Conservation (phyloP, 1,140 invertebrate species). For the Xylocopa sonorina region DNA sequence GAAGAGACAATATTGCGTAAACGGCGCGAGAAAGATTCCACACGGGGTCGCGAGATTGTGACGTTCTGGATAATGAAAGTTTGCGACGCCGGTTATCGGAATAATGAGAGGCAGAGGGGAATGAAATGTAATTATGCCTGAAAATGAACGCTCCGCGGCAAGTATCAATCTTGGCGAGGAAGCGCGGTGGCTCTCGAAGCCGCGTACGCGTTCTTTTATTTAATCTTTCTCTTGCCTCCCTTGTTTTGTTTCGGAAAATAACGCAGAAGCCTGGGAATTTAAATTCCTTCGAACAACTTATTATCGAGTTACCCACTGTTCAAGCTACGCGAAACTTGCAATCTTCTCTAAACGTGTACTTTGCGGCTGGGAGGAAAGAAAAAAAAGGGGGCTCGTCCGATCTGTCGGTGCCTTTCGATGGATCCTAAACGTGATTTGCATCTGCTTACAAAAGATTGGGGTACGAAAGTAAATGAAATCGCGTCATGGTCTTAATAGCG, state of each 20-base stretch:
- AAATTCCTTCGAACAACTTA: background rate
- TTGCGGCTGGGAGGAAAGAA: too few relatives aligned
- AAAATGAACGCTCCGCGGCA: background rate
- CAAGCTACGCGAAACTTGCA: background rate
- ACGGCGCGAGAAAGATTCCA: background rate
- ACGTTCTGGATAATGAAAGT: background rate
- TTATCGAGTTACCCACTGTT: background rate
- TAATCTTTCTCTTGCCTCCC: background rate
- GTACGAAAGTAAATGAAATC: background rate
- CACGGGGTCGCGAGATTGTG: too few relatives aligned
- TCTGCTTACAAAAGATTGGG: too few relatives aligned
- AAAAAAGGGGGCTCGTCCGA: too few relatives aligned
- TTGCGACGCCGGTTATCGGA: background rate
- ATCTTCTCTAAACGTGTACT: constrained; percentile 3
- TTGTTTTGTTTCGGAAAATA: background rate
- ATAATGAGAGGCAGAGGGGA: background rate
- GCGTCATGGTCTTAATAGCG: too few relatives aligned
- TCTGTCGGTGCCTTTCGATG: background rate
- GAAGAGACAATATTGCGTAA: background rate
- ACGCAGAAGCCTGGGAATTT: background rate
- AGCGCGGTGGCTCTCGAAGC: background rate
- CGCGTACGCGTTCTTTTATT: background rate
- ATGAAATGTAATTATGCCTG: background rate
- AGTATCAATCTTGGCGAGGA: background rate
- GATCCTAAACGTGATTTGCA: too few relatives aligned